phyloP scores from a whole-genome alignment of 2,888 invertebrate species.

The Nemotelus pantherinus region DNA sequence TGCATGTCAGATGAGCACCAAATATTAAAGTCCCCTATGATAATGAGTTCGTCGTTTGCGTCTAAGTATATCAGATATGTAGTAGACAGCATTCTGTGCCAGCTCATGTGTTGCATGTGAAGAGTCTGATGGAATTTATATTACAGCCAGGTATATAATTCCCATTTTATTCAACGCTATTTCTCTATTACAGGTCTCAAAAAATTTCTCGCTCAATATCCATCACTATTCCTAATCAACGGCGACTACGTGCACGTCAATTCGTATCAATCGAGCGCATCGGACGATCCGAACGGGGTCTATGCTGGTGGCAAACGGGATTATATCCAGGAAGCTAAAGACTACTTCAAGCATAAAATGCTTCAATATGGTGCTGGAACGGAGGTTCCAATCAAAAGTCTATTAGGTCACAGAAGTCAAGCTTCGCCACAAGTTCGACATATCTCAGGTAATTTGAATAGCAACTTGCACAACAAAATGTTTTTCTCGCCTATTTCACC shows the following conservation, averaged over 20 bases:
- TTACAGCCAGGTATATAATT: too few relatives aligned
- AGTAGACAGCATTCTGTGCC: too few relatives aligned
- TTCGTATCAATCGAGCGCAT: constrained; percentile 76
- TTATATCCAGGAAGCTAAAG: constrained; percentile 95
- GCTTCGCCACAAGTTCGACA: constrained; percentile 97
- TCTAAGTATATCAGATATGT: too few relatives aligned
- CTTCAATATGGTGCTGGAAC: constrained; percentile 94
- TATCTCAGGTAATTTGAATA: constrained; percentile 74
- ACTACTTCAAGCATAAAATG: constrained; percentile 96
- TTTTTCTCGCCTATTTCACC: constrained; percentile 16
- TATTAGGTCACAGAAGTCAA: constrained; percentile 95
- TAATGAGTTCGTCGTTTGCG: too few relatives aligned
- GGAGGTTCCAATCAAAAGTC: constrained; percentile 95
- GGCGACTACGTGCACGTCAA: constrained; percentile 91
- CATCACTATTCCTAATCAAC: constrained; percentile 93
- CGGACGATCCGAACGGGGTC: constrained; percentile 67
- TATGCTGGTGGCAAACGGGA: constrained; percentile 76
- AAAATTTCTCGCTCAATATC: constrained; percentile 96
- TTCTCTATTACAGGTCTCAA: constrained; percentile 74
- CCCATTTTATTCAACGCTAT: too few relatives aligned
- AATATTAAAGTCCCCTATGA: too few relatives aligned
- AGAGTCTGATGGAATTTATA: too few relatives aligned
- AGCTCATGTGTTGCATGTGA: too few relatives aligned
- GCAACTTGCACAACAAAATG: not conserved
- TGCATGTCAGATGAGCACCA: too few relatives aligned